Evolutionary conservation across 2,888 invertebrate species (phyloP).

Genomic region (Drosophila mimica): DNA sequence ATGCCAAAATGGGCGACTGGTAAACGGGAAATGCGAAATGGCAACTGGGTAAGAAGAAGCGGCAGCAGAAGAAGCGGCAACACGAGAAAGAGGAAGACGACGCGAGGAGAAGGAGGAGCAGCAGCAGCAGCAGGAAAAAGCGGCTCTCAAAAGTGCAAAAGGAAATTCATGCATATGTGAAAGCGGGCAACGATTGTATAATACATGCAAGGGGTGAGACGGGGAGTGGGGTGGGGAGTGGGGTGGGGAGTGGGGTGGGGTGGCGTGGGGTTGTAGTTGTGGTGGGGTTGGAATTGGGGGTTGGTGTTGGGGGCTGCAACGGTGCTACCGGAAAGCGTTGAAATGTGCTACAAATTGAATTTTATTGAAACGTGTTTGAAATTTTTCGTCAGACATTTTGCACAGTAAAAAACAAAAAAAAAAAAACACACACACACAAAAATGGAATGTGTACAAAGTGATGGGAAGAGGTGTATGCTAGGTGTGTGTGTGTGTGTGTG

Average conservation of each 20-base stretch:
- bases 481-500: slow-evolving; percentile 1
- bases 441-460: background rate
- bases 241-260: background rate
- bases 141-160: slow-evolving; percentile 68
- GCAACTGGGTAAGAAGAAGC: background rate
- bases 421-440: background rate
- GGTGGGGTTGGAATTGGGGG: background rate
- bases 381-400: slow-evolving; percentile 72
- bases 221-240: background rate
- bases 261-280: background rate
- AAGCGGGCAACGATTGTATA: slow-evolving; percentile 32
- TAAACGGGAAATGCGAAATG: slow-evolving; percentile 3
- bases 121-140: slow-evolving; percentile 3
- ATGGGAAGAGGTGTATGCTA: background rate
- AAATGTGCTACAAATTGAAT: slow-evolving; percentile 80
- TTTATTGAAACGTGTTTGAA: slow-evolving; percentile 81
- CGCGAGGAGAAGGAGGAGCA: background rate
- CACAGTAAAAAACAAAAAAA: slow-evolving; percentile 9
- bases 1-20: slow-evolving; percentile 42
- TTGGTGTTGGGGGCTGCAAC: slow-evolving; percentile 18
- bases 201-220: slow-evolving; percentile 1
- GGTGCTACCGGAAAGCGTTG: slow-evolving; percentile 74
- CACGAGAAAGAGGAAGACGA: no score
- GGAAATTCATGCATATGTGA: slow-evolving; percentile 81
- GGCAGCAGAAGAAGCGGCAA: background rate